These are phyloP conservation scores for Porites australiensis DNA, from an alignment of 64 coral and sea anemone species.

Conservation along the genomic window DNA sequence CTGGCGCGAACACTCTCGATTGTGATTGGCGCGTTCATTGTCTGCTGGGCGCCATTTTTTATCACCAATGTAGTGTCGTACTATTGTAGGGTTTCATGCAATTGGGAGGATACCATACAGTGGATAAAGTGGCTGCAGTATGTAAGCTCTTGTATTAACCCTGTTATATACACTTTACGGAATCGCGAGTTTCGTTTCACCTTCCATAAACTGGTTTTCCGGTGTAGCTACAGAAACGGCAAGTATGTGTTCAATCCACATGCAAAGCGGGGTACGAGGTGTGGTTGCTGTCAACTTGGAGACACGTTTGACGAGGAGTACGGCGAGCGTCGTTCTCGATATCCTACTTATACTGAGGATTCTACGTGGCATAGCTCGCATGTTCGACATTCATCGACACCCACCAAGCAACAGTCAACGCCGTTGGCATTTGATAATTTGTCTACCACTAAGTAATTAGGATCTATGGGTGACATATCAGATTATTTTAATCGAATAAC, in stretches of 20 bases:
- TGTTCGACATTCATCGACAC: not conserved
- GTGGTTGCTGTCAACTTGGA: constrained; percentile 50
- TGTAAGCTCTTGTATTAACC: constrained; percentile 77
- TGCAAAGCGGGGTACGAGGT: not conserved
- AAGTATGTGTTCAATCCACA: constrained; percentile 52
- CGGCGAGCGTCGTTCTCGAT: constrained; percentile 27
- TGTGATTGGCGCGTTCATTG: constrained; percentile 88
- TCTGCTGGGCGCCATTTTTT: constrained; percentile 93
- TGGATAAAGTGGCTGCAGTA: constrained; percentile 90
- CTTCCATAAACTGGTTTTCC: constrained; percentile 84
- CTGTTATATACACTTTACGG: constrained; percentile 86
- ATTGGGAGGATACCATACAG: not conserved
- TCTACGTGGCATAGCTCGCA: not conserved
- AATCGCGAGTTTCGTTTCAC: constrained; percentile 88
- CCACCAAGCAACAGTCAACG: not conserved
- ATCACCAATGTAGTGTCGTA: constrained; percentile 62
- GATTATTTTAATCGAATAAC: too few relatives aligned
- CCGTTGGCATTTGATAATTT: constrained; percentile 32
- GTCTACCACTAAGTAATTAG: not conserved
- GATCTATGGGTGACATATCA: not conserved
- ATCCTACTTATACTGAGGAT: constrained; percentile 64
- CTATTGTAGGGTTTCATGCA: constrained; percentile 49
- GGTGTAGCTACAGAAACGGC: constrained; percentile 67
- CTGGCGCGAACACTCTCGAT: constrained; percentile 90
- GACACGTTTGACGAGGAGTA: constrained; percentile 30